Conservation (phyloP, 2,797 vertebrate genomes). For the Alouatta caraya region DNA sequence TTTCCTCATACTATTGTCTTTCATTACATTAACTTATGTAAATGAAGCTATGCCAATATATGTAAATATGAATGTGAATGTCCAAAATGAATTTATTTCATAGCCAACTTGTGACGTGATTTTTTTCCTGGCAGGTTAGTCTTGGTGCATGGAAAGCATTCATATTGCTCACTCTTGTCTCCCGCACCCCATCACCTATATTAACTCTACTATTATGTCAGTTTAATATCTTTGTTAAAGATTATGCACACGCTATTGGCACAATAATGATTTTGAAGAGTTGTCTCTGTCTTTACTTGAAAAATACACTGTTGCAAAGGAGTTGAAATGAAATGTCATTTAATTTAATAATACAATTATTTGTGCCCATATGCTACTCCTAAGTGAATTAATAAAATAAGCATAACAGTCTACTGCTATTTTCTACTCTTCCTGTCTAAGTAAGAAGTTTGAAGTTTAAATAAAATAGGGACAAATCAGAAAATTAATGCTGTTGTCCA, state of each 20-base stretch:
- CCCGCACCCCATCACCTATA: background rate
- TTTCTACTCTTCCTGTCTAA: slow-evolving; percentile 27
- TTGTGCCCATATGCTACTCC: background rate
- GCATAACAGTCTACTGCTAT: background rate
- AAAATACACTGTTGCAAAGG: background rate
- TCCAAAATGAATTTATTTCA: background rate
- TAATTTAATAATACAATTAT: background rate
- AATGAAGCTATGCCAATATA: background rate
- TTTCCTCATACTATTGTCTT: background rate
- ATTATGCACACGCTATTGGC: background rate
- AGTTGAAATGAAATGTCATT: background rate
- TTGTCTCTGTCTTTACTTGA: background rate
- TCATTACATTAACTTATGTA: background rate
- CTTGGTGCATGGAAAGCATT: background rate
- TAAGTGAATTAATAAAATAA: background rate
- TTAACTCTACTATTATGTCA: background rate
- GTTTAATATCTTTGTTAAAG: background rate
- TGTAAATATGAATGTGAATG: background rate
- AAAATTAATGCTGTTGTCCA: background rate
- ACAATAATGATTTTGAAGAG: background rate
- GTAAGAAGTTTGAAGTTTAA: slow-evolving; percentile 21
- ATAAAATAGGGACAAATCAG: background rate
- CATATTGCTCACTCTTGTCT: background rate
- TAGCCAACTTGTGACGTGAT: background rate
- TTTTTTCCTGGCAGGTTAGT: background rate